Evolutionary conservation across 1,140 invertebrate species (phyloP).

Genomic region (Yoshiicerus persimilis): DNA sequence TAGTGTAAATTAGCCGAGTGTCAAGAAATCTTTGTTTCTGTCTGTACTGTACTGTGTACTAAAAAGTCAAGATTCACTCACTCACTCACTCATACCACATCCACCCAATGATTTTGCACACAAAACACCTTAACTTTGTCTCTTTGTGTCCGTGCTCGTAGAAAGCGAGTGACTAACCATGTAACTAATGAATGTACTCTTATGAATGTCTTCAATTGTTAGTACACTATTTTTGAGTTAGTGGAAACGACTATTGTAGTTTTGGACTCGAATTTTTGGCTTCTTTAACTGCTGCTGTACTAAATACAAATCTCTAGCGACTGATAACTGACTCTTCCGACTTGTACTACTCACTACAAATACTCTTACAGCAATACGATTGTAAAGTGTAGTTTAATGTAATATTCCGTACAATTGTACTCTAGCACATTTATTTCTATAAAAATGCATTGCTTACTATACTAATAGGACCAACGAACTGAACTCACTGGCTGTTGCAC

Average conservation of each 20-base stretch:
- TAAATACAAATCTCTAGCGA: background rate
- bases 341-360: background rate
- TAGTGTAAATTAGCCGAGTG: background rate
- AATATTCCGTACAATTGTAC: background rate
- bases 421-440: background rate
- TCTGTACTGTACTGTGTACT: background rate
- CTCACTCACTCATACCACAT: background rate
- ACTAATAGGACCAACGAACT: no score
- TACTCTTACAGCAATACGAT: background rate
- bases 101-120: background rate
- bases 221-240: background rate
- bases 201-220: background rate
- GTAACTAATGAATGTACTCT: background rate
- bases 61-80: background rate
- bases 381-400: background rate
- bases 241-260: background rate
- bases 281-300: background rate
- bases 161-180: background rate
- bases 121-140: background rate
- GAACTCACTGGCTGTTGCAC: background rate
- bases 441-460: no score
- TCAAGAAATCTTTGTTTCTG: background rate
- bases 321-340: slow-evolving; percentile 1
- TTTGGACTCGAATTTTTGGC: slow-evolving; percentile 19
- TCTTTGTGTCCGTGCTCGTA: background rate